Evolutionary conservation across 2,888 invertebrate genomes (phyloP).

Genomic region (Lumbricus terrestris): DNA sequence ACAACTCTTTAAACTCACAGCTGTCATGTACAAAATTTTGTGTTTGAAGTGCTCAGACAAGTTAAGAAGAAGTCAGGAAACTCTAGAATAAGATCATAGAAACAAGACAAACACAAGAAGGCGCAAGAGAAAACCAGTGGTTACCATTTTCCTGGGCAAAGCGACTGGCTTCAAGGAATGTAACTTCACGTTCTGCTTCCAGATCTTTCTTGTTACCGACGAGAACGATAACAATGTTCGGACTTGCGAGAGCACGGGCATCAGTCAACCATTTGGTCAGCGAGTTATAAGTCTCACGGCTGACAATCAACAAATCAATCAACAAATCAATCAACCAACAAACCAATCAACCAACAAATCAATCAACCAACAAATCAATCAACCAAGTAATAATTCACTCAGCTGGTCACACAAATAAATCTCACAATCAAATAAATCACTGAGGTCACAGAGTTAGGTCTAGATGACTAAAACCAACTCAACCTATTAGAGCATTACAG

Average conservation of each 20-base stretch:
- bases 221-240: conserved; percentile 76
- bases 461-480: not conserved
- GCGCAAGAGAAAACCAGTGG: not conserved
- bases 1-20: not conserved
- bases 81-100: too few species aligned
- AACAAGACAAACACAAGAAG: not conserved
- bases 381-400: too few species aligned
- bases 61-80: not conserved
- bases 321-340: too few species aligned
- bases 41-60: too few species aligned
- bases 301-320: conserved; percentile 40
- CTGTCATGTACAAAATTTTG: not conserved
- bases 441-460: not conserved
- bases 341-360: too few species aligned
- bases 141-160: conserved; percentile 82
- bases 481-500: not conserved
- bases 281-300: conserved; percentile 64
- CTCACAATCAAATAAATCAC: not conserved
- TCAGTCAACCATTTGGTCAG: conserved; percentile 70
- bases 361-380: not conserved
- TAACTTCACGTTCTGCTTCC: conserved; percentile 77
- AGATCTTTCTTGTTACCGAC: conserved; percentile 82
- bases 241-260: conserved; percentile 76
- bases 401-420: not conserved
- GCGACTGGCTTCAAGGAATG: conserved; percentile 77